Evolutionary conservation across 64 coral and sea anemone genomes (phyloP).

Genomic region (Anthopleura sola): DNA sequence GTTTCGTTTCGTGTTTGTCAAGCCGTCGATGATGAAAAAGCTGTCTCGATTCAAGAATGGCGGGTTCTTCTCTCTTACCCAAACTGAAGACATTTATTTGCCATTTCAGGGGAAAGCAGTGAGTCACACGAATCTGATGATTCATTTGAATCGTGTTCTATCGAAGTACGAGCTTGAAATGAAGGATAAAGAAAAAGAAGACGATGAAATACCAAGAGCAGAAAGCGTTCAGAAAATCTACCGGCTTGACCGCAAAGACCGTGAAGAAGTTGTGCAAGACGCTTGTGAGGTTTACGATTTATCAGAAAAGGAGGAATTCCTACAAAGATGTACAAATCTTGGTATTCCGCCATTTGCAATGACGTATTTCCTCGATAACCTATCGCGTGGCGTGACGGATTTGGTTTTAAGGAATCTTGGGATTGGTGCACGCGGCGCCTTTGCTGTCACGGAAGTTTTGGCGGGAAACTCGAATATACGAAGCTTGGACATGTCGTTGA

Average conservation of each 20-base stretch:
- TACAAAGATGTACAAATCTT: constrained; percentile 46
- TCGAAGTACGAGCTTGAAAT: constrained; percentile 50
- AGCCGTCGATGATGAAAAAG: background rate
- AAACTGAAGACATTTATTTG: constrained; percentile 73
- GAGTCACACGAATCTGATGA: constrained; percentile 59
- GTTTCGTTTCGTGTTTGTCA: background rate
- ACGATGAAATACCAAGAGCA: constrained; percentile 12
- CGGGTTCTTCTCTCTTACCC: constrained; percentile 1
- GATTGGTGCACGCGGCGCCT: constrained; percentile 54
- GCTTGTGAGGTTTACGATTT: constrained; percentile 80
- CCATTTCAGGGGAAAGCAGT: constrained; percentile 78
- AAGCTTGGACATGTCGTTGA: constrained; percentile 73
- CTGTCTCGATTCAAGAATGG: background rate
- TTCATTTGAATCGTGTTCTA: constrained; percentile 64
- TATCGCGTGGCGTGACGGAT: constrained; percentile 51
- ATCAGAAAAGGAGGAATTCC: constrained; percentile 46
- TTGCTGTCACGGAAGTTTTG: constrained; percentile 64
- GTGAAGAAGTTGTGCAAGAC: constrained; percentile 78
- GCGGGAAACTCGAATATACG: constrained; percentile 50
- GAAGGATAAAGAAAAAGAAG: constrained; percentile 25
- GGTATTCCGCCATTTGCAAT: constrained; percentile 72
- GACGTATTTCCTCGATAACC: constrained; percentile 77
- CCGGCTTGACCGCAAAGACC: constrained; percentile 76
- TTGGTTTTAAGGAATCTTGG: constrained; percentile 82
- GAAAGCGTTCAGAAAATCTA: constrained; percentile 52